Base-by-base conservation (phyloP, 2,113 vertebrate species). In the Gallinago undulata region DNA sequence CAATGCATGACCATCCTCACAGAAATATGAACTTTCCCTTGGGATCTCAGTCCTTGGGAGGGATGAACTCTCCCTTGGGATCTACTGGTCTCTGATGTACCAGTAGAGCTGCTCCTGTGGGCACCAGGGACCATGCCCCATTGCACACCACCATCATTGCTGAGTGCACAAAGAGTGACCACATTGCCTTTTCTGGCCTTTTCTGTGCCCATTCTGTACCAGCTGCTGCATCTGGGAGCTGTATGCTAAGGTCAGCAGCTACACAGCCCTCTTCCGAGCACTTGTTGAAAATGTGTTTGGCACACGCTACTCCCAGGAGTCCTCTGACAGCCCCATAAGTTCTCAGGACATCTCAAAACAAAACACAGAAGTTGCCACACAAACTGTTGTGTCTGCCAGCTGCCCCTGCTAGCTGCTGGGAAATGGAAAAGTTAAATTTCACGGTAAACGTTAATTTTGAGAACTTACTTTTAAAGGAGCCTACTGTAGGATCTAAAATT, bases 121-220 rank as follows among this genome's bases (percentile, higher is more conserved):
- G 50, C 51, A 24, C 8, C 3, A 1, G 31, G 16, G 19, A 56
- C 50, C 11, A 41, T 66, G 25, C 3, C 11, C 11, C 1, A 0
- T 53, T 48, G 31, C 41, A 50, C 6, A 37, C 6, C 22, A 22
- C 15, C 19, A 7, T 62, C 70, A 16, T 21, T 77, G 19, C 35
- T 45, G 72, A 45, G 17, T 33, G 24, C 25, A 35, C 11, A 45
- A 35, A 53, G 30, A 33, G 31, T 62, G 67, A 60, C 8, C 3
- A 14, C 9, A 35, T 15, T 6, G 45, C 24, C 37, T 4, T 19
- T 76, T 70, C n/a, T 59, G 27, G 2, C 6, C 50, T 30, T 41
- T 76, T 86, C 18, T 66, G 14, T 41, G 8, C 4, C 8, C 3
- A 2, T 85, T 68, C 43, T 59, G 15, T 5, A 51, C 10, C 11